phyloP scores from a whole-genome alignment of 1,140 invertebrate genomes.

The Drosophila kanapiae region DNA sequence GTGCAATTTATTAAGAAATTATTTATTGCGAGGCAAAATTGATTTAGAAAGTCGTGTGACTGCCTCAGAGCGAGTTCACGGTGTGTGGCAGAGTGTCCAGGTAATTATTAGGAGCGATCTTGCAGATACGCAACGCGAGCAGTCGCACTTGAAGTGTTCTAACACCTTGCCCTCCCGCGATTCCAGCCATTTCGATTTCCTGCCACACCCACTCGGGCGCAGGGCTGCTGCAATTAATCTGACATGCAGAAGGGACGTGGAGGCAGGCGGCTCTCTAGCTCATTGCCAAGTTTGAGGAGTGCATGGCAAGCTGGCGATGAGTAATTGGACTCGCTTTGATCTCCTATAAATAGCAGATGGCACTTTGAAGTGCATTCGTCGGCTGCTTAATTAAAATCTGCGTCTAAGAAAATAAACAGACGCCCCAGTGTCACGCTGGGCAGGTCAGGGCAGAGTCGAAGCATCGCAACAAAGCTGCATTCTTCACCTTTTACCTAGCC shows the following conservation, averaged over 20 bases:
- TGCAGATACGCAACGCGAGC: not conserved
- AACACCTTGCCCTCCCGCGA: conserved; percentile 57
- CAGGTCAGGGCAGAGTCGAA: not conserved
- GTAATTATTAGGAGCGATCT: conserved; percentile 44
- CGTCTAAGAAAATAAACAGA: conserved; percentile 51
- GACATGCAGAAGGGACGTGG: conserved; percentile 38
- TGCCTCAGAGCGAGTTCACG: conserved; percentile 29
- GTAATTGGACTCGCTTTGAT: conserved; percentile 80
- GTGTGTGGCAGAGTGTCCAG: conserved; percentile 62
- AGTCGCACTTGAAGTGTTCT: conserved; percentile 53
- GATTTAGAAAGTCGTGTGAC: conserved; percentile 80
- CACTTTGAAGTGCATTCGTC: conserved; percentile 62
- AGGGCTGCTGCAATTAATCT: conserved; percentile 71
- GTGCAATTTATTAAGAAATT: conserved; percentile 81
- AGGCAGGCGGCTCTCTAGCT: conserved; percentile 69
- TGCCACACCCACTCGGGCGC: conserved; percentile 62
- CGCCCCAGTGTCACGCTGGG: conserved; percentile 26
- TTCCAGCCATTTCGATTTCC: conserved; percentile 62
- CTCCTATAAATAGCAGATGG: conserved; percentile 69
- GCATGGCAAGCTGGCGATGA: conserved; percentile 65
- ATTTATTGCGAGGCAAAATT: conserved; percentile 74
- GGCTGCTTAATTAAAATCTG: conserved; percentile 57
- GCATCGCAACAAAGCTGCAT: not conserved
- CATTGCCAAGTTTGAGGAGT: conserved; percentile 77
- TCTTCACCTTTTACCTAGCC: not conserved